Evolutionary conservation across 2,888 invertebrate genomes (phyloP), one percentile per base, ranked within the genome.

Genomic region (Chirona hameri): DNA sequence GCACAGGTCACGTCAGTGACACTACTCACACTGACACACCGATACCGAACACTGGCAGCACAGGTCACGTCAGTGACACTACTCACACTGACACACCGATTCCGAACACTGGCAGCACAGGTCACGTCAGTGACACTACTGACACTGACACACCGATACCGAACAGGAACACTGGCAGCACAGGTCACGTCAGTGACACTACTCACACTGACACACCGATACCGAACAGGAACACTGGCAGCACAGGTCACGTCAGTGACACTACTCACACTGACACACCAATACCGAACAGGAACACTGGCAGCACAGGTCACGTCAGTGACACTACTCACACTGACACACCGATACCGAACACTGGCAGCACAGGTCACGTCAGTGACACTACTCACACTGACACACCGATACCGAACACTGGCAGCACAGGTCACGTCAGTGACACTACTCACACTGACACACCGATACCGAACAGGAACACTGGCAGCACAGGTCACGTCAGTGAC

Each of bases 231-330:
- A n/a, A n/a, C n/a, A n/a, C 98, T 96, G 39, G 39, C 39, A 2
- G 39, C 39, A 39, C 39, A 39, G 39, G 39, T 39, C 39, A 39
- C 39, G 39, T 39, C 7, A 39, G 39, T 39, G 39, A 39, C 39
- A 39, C 39, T 39, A 7, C 39, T 97, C 96, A 98, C 96, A 86
- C 96, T 96, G 52, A n/a, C n/a, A n/a, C n/a, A n/a, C 97, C 97
- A 86, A 98, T 95, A 21, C 98, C 98, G 88, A 98, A 98, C 12
- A 96, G n/a, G n/a, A n/a, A n/a, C n/a, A n/a, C 98, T 96, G 39
- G 39, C 39, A 2, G 39, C 39, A 39, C 39, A 39, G 39, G 39
- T 39, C 39, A 39, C 39, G 39, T 39, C 7, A 39, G 39, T 39
- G 39, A 39, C 39, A 39, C 39, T 39, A 7, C 39, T 97, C 96